Conservation (phyloP, 2,113 vertebrate genomes). For the Pao palembangensis region DNA sequence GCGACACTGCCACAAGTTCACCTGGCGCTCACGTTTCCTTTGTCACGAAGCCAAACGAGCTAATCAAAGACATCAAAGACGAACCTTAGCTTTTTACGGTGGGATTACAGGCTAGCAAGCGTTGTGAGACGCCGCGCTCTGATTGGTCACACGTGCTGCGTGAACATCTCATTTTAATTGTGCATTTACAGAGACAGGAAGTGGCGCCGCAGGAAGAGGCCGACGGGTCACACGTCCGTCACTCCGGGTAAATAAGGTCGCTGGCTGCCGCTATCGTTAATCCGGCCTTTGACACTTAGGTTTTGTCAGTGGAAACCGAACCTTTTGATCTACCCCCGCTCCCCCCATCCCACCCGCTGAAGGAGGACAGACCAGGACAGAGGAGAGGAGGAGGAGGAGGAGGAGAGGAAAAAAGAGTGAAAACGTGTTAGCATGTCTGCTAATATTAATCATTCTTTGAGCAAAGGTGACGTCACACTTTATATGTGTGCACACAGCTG, state of each 20-base stretch:
- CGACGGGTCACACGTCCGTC: conserved; percentile 64
- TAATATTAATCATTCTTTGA: conserved; percentile 43
- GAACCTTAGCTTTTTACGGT: neutral
- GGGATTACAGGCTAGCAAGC: neutral
- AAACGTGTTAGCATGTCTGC: conserved; percentile 35
- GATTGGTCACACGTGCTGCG: conserved; percentile 32
- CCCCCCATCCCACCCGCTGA: conserved; percentile 7
- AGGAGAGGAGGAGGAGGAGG: neutral
- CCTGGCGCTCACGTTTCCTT: too few species aligned
- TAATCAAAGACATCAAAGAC: too few species aligned
- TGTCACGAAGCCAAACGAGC: too few species aligned
- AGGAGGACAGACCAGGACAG: conserved; percentile 3
- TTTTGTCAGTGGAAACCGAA: conserved; percentile 60
- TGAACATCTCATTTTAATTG: conserved; percentile 73
- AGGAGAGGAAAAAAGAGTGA: neutral
- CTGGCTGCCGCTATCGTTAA: conserved; percentile 63
- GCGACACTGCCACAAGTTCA: too few species aligned
- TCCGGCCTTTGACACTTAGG: conserved; percentile 68
- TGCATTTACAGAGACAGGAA: conserved; percentile 71
- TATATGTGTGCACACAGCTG: conserved; percentile 56
- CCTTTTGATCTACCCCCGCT: conserved; percentile 60
- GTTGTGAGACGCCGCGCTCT: neutral
- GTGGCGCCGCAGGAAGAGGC: conserved; percentile 50
- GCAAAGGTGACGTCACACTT: conserved; percentile 6
- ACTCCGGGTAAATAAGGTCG: conserved; percentile 65